phyloP scores from a whole-genome alignment of 2,888 invertebrate genomes.

The Xestobium rufovillosum region DNA sequence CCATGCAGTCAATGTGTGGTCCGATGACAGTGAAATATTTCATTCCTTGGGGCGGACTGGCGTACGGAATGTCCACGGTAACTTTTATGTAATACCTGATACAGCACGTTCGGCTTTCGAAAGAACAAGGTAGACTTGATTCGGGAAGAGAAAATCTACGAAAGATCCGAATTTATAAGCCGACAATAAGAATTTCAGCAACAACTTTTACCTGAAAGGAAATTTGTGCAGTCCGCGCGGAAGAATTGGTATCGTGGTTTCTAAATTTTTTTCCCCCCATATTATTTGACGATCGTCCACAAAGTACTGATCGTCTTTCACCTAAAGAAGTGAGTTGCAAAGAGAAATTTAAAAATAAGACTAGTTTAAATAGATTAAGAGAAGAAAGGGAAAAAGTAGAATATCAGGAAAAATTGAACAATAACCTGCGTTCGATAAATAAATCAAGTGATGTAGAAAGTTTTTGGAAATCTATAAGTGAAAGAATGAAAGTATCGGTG shows the following conservation, averaged over 20 bases:
- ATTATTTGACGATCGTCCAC: conserved; percentile 64
- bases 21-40: conserved; percentile 74
- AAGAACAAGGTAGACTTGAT: conserved; percentile 65
- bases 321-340: conserved; percentile 27
- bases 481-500: too few species aligned
- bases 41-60: conserved; percentile 70
- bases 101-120: conserved; percentile 66
- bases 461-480: too few species aligned
- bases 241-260: conserved; percentile 58
- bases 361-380: too few species aligned
- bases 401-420: too few species aligned
- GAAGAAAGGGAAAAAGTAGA: too few species aligned
- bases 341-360: too few species aligned
- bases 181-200: conserved; percentile 1
- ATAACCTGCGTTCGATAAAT: too few species aligned
- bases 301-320: conserved; percentile 68
- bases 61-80: conserved; percentile 68
- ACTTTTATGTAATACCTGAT: conserved; percentile 68
- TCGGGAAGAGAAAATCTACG: conserved; percentile 63
- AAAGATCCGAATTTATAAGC: conserved; percentile 7
- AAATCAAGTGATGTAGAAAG: too few species aligned
- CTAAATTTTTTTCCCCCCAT: conserved; percentile 64
- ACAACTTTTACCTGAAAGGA: conserved; percentile 45
- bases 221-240: conserved; percentile 64
- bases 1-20: conserved; percentile 74